phyloP scores from a whole-genome alignment of 1,140 invertebrate species.

The Zaprionus kolodkinae region DNA sequence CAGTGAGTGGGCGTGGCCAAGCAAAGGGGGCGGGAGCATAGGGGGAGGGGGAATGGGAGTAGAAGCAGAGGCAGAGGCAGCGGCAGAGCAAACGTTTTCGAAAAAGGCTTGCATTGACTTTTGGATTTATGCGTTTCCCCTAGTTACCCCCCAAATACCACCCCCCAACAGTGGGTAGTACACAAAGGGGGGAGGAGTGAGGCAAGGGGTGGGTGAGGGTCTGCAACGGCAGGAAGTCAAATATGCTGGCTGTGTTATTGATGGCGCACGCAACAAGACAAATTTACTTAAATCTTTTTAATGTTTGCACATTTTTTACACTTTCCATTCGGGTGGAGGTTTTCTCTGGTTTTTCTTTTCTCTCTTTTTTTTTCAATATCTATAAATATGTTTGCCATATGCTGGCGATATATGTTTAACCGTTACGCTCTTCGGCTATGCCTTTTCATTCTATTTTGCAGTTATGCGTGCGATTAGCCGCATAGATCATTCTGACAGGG shows the following conservation, averaged over 20 bases:
- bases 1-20: not conserved
- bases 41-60: too few relatives aligned
- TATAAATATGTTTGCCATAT: constrained; percentile 58
- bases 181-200: not conserved
- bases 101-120: constrained; percentile 55
- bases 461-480: constrained; percentile 53
- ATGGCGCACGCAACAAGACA: constrained; percentile 79
- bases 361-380: constrained; percentile 61
- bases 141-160: constrained; percentile 28
- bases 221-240: constrained; percentile 55
- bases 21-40: not conserved
- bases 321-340: constrained; percentile 1
- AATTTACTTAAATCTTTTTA: constrained; percentile 82
- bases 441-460: constrained; percentile 17
- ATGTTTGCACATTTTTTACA: constrained; percentile 78
- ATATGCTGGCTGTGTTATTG: constrained; percentile 80
- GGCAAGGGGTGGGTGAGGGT: constrained; percentile 4
- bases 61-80: not conserved
- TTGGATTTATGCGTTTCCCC: constrained; percentile 45
- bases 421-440: constrained; percentile 20
- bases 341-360: not conserved
- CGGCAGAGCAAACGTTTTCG: constrained; percentile 32
- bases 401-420: constrained; percentile 17
- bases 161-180: not conserved
- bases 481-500: constrained; percentile 69